Base-by-base conservation (phyloP, 2,797 vertebrate species). In the Astyanax mexicanus region DNA sequence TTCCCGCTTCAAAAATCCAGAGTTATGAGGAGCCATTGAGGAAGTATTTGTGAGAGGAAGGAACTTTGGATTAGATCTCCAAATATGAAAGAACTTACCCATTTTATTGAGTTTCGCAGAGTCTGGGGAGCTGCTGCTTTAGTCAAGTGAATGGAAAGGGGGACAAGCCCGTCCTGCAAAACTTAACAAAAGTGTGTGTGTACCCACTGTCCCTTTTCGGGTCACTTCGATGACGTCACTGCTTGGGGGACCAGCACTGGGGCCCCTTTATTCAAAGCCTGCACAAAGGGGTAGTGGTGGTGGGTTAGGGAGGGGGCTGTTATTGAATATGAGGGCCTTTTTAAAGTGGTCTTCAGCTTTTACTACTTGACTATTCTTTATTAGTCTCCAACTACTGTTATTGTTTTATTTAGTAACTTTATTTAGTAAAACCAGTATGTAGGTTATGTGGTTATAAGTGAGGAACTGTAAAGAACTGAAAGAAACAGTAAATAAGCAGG, bases 31-130 rank as follows among this genome's bases (percentile, higher is more conserved):
- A 69, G 38, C 38, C 19, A 45, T 11, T 37, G 66, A 4, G 40
- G 64, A 47, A 25, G 45, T 70, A 62, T 70, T 44, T 17, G 8
- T 66, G 42, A 51, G 61, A 61, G 38, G 35, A 57, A 52, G 49
- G 8, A 75, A 57, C 10, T 38, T 66, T 25, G 32, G 25, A 42
- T 23, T 40, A 32, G 23, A 70, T 65, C 11, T 65, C 37, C 29
- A 69, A 67, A 47, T 68, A 72, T 52, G 11, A 68, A 72, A 54
- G n/a, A 76, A 83, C 82, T 60, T 76, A 86, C 85, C 84, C 85
- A 86, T 86, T 21, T 78, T 68, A 72, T 68, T 49, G 72, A 73
- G 67, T 66, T 68, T 75, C 40, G 57, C 72, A 72, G 42, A 55
- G 61, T 72, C 74, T 66, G 64, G 25, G 64, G 73, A 74, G 61